Conservation (phyloP, 2,797 vertebrate genomes). For the Ctenopoma kingsleyae region DNA sequence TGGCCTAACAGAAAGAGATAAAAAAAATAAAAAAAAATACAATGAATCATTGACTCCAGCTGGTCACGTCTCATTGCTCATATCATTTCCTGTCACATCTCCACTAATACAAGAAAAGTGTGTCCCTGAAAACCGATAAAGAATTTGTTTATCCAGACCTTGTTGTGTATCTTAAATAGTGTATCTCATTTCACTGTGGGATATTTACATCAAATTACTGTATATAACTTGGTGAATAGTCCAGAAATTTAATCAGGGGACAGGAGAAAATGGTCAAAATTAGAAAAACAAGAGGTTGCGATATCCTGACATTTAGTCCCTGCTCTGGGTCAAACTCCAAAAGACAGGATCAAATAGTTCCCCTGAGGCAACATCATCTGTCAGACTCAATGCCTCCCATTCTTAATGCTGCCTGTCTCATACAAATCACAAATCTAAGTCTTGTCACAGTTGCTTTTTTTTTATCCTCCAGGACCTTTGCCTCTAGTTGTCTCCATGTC, state of each 20-base stretch:
- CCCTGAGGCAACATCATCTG: neutral
- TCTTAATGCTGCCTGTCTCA: neutral
- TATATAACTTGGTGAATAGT: neutral
- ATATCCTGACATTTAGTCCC: neutral
- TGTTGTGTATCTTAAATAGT: too few species aligned
- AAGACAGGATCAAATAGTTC: neutral
- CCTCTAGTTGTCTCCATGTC: too few species aligned
- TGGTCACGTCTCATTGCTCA: neutral
- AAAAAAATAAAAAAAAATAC: neutral
- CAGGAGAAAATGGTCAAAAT: neutral
- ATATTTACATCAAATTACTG: neutral
- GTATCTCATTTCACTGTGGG: neutral
- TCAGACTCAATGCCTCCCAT: neutral
- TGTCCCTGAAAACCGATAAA: too few species aligned
- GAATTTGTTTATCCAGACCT: neutral
- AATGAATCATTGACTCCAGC: neutral
- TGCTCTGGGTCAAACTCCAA: neutral
- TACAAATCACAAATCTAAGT: too few species aligned
- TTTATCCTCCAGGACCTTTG: too few species aligned
- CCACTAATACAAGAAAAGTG: neutral
- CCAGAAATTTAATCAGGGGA: neutral
- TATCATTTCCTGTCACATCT: neutral
- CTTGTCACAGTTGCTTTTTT: too few species aligned
- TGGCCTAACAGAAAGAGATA: slow-evolving; percentile 69
- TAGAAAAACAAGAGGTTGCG: too few species aligned